Percentiles rank a stretch among this genome's conserved stretches.
phyloP scores from a whole-genome alignment of 2,113 vertebrate species.

The Myotis lucifugus region DNA sequence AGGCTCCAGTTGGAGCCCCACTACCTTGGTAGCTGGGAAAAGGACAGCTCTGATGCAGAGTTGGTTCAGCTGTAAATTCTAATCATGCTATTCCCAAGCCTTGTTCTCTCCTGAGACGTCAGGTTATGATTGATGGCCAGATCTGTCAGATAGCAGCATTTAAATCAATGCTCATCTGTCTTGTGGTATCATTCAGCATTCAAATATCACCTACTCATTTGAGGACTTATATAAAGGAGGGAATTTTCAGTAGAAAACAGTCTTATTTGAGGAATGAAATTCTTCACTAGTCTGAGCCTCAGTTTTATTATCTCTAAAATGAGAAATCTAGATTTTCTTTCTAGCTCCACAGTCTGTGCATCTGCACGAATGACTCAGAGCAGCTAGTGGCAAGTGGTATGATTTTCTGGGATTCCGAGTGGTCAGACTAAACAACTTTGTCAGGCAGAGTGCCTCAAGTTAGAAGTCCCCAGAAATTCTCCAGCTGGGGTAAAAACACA shows the following conservation, averaged over 20 bases:
- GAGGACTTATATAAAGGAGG: constrained; percentile 61
- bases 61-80: constrained; percentile 30
- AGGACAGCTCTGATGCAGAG: not conserved
- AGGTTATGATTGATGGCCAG: constrained; percentile 47
- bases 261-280: constrained; percentile 58
- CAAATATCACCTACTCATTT: constrained; percentile 49
- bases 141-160: constrained; percentile 38
- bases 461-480: constrained; percentile 12
- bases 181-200: constrained; percentile 51
- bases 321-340: constrained; percentile 40
- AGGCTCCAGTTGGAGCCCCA: not conserved
- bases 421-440: not conserved
- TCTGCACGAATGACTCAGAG: not conserved
- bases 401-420: not conserved
- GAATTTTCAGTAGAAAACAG: constrained; percentile 30
- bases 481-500: not conserved
- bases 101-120: constrained; percentile 45
- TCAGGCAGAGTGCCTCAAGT: not conserved
- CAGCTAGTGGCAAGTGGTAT: not conserved
- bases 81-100: constrained; percentile 19
- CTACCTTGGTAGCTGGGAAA: not conserved
- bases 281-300: constrained; percentile 46
- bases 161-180: constrained; percentile 67
- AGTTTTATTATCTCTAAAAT: constrained; percentile 61
- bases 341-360: not conserved